Conservation (phyloP, 2,888 invertebrate species). For the Acholoe squamosa region DNA sequence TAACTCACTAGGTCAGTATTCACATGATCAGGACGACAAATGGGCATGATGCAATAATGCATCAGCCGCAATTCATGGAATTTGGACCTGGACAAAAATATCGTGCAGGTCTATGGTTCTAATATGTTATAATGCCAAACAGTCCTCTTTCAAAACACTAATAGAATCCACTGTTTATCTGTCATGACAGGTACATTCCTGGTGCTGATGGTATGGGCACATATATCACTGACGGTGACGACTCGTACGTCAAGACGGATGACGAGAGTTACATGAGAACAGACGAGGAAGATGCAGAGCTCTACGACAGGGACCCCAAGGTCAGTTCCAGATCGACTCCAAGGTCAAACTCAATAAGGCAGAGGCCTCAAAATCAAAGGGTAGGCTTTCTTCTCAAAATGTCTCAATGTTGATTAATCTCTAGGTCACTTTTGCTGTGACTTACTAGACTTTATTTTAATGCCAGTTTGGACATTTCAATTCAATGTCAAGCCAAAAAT, state of each 20-base stretch:
- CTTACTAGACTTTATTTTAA: too few relatives aligned
- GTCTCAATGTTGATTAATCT: not conserved
- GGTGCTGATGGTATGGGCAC: conserved; percentile 79
- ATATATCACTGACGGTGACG: conserved; percentile 73
- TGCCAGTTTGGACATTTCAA: too few relatives aligned
- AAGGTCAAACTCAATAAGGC: conserved; percentile 6
- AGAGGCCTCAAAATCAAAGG: not conserved
- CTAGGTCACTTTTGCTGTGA: not conserved
- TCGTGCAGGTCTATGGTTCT: not conserved
- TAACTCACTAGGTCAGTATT: too few relatives aligned
- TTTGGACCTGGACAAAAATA: too few relatives aligned
- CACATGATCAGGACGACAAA: too few relatives aligned
- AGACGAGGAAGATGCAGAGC: conserved; percentile 81
- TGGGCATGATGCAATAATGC: too few relatives aligned
- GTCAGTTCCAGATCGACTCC: conserved; percentile 70
- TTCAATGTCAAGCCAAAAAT: too few relatives aligned
- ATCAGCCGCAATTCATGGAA: too few relatives aligned
- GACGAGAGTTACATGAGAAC: conserved; percentile 76
- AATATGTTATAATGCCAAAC: not conserved
- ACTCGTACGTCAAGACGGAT: conserved; percentile 76
- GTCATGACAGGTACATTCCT: conserved; percentile 71
- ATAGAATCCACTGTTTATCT: not conserved
- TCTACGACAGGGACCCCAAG: conserved; percentile 82
- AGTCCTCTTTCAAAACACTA: not conserved
- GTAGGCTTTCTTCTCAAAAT: not conserved